Evolutionary conservation across 2,888 invertebrate genomes (phyloP).

Genomic region (Ichneumoninae sp.): DNA sequence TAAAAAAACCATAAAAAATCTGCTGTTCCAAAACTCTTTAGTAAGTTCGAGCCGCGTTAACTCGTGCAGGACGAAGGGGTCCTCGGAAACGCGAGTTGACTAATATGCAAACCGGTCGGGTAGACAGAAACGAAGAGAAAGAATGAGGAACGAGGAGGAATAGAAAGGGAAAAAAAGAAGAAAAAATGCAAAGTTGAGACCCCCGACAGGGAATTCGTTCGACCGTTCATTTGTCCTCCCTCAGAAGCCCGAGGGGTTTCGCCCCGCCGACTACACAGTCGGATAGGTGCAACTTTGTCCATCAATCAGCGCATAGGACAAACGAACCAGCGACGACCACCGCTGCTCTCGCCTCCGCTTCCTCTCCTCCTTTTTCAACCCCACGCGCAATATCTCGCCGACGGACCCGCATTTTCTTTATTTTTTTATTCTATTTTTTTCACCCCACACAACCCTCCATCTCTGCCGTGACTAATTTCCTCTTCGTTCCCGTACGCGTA

Average conservation of each 20-base stretch:
- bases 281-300: constrained; percentile 70
- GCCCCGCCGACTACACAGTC: constrained; percentile 62
- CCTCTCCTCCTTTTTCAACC: constrained; percentile 21
- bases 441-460: constrained; percentile 14
- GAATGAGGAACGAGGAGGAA: constrained; percentile 27
- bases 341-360: constrained; percentile 25
- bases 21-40: constrained; percentile 2
- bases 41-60: not conserved
- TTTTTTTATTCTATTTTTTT: not conserved
- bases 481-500: not conserved
- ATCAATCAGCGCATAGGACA: constrained; percentile 72
- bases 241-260: constrained; percentile 56
- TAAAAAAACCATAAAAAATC: not conserved
- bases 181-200: constrained; percentile 57
- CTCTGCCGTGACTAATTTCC: constrained; percentile 33
- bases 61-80: constrained; percentile 10
- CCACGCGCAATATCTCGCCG: constrained; percentile 46
- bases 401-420: constrained; percentile 25
- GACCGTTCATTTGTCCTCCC: constrained; percentile 63
- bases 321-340: constrained; percentile 45
- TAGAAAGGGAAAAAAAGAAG: constrained; percentile 28
- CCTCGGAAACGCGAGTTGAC: constrained; percentile 17
- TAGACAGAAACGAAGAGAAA: constrained; percentile 22
- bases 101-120: constrained; percentile 17
- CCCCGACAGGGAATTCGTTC: constrained; percentile 49